Conservation (phyloP, 92 coral and sea anemone genomes). For the Bergia puertoricense region DNA sequence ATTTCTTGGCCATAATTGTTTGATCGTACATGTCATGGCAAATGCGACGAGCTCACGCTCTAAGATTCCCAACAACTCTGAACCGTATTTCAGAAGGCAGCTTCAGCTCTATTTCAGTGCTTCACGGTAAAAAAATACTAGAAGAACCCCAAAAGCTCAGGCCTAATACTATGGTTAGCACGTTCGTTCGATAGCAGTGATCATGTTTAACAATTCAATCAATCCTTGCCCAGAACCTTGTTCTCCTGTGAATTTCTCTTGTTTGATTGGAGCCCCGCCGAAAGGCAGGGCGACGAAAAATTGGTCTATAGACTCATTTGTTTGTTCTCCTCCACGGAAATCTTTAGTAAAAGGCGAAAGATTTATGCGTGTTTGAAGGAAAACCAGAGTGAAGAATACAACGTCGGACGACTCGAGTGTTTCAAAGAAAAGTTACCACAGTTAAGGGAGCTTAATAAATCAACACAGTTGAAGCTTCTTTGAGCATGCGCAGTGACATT, state of each 20-base stretch:
- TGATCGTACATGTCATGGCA: not conserved
- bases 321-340: slow-evolving; percentile 84
- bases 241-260: not conserved
- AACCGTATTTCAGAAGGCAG: not conserved
- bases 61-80: not conserved
- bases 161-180: too few species aligned
- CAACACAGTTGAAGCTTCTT: not conserved
- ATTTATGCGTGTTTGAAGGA: slow-evolving; percentile 55
- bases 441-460: not conserved
- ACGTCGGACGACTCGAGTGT: not conserved
- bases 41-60: too few species aligned
- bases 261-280: slow-evolving; percentile 15
- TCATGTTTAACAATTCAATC: not conserved
- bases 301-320: slow-evolving; percentile 66
- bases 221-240: too few species aligned
- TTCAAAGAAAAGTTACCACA: not conserved
- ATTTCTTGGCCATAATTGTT: not conserved
- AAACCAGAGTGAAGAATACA: slow-evolving; percentile 21
- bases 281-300: slow-evolving; percentile 32
- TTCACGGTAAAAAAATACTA: not conserved
- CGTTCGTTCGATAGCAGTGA: not conserved
- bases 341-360: slow-evolving; percentile 88
- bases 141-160: too few species aligned
- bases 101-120: not conserved
- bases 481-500: slow-evolving; percentile 17